Base-by-base conservation (phyloP, 2,888 invertebrate genomes). In the Brachyopa scutellaris region DNA sequence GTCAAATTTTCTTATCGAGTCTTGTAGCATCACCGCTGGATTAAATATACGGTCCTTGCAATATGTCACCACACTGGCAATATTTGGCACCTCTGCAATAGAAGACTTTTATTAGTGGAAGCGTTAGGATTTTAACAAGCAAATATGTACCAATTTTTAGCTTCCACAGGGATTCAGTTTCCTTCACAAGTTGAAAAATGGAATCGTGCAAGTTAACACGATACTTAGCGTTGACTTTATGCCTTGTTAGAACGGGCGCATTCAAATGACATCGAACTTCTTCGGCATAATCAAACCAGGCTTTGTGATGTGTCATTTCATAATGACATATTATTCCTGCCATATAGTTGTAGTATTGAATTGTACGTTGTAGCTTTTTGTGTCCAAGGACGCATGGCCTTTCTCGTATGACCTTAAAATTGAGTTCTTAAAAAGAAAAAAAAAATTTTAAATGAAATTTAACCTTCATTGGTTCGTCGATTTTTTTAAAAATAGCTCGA, bases 141-240 rank as follows among this genome's bases (percentile, higher is more conserved):
- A n/a, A n/a, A n/a, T n/a, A n/a, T n/a, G n/a, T 89, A 93, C 93
- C 90, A 51, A 96, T 90, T 33, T 93, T 93, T 76, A 96, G 91
- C 88, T 95, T 95, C 90, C 94, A 93, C 93, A 97, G 95, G 86
- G 95, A 94, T 87, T 96, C 95, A 0, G 95, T 93, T 91, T 97
- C 97, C 80, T 94, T 92, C 42, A 96, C 95, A 55, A 95, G 93
- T 89, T 95, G 95, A 1, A 91, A 90, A 57, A 95, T 93, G 59
- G 93, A 94, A 1, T 93, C 91, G 88, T 96, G 95, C 85, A 96
- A 95, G 89, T 96, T 95, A 0, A 95, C 92, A 1, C 92, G 90
- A 82, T 94, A 94, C 86, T 93, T 91, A 0, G 94, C 94, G 31
- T 90, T 90, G 2, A 94, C 93, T 87, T 95, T 93, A 40, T 93